Base-by-base conservation (phyloP, 2,113 vertebrate species). In the Sisor rabdophorus region DNA sequence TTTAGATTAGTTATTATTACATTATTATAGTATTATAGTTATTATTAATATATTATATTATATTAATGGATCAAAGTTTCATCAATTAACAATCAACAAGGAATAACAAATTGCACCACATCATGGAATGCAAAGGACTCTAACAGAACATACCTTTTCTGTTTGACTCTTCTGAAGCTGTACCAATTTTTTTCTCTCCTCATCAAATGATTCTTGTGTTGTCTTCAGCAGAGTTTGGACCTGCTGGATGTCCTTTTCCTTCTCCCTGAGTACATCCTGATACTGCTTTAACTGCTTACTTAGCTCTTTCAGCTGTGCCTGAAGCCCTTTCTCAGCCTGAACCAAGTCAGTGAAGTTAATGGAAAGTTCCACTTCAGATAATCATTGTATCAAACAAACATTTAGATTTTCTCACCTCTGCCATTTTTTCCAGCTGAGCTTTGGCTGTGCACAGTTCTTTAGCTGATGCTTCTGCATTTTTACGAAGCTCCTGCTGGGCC, bases 391-490 rank as follows among this genome's bases (percentile, higher is more conserved):
- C 40, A 36, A 40, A 40, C 22, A 20, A 12, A 2, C 32, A 1
- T 19, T 81, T 65, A 19, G 16, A 32, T 30, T 72, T 9, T 5
- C 73, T 90, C 88, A 96, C 97, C 91, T 94, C 93, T 73, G 87
- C 93, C 24, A 92, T 91, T 83, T 92, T 93, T 85, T 93, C 92
- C 85, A 97, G 75, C 70, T 90, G 92, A 59, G 90, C 90, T 86
- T 93, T 94, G 77, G 93, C 80, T 82, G 94, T 92, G 77, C 88
- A 90, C 79, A 92, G 79, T 73, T 94, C 91, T 83, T 94, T 96
- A 79, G 89, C 84, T 76, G 89, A 78, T 58, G 81, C 85, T 74
- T 97, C 94, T 0, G 88, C 87, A 58, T 87, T 94, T 73, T 91
- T 87, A 52, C 95, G 91, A 83, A 98, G 93, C 26, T 95, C 93